These are phyloP conservation scores for Limnephilus lunatus DNA, from an alignment of 2,888 invertebrate species.

Conservation along the genomic window DNA sequence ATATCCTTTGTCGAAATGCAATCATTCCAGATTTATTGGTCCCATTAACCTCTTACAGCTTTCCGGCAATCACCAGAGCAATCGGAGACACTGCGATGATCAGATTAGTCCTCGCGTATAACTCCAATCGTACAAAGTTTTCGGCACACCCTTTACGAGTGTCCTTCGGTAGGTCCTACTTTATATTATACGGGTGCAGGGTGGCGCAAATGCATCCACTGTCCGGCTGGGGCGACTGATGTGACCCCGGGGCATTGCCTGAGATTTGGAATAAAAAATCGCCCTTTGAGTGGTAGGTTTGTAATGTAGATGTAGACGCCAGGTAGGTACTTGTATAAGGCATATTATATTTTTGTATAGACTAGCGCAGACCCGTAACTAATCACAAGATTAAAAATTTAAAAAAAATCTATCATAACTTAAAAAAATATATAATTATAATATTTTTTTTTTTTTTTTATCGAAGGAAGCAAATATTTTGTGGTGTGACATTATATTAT, in stretches of 20 bases:
- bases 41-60: conserved; percentile 29
- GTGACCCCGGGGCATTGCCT: conserved; percentile 65
- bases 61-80: conserved; percentile 36
- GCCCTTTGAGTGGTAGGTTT: conserved; percentile 42
- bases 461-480: no score
- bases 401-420: no score
- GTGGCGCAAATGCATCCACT: conserved; percentile 59
- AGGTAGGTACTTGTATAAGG: not conserved
- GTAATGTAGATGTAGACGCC: not conserved
- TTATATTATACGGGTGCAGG: conserved; percentile 7
- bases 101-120: conserved; percentile 43
- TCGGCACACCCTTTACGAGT: conserved; percentile 46
- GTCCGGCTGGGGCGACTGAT: conserved; percentile 60
- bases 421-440: no score
- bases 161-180: not conserved
- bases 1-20: conserved; percentile 2
- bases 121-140: conserved; percentile 4
- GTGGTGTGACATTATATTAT: no score
- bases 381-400: no score
- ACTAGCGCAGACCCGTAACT: no score
- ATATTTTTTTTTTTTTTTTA: no score
- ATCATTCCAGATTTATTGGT: conserved; percentile 36
- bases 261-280: conserved; percentile 64
- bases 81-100: conserved; percentile 34
- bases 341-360: not conserved